Percentiles rank a stretch among this genome's conserved stretches.
Conservation (phyloP, 2,113 vertebrate genomes). For the Thryonomys swinderianus region DNA sequence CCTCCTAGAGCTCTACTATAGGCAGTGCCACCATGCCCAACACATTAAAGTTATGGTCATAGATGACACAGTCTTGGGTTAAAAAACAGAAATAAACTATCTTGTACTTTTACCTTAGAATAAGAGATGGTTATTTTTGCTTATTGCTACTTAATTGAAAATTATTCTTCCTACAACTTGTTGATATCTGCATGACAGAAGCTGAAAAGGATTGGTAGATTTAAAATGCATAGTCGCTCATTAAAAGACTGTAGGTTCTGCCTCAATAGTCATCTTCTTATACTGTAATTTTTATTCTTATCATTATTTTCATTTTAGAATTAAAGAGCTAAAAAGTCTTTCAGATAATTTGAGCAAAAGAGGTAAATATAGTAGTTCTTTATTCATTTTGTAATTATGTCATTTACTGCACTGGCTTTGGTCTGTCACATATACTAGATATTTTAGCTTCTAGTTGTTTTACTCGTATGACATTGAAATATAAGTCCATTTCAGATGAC, state of each 20-base stretch:
- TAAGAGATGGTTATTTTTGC: not conserved
- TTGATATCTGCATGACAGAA: constrained; percentile 44
- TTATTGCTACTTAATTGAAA: constrained; percentile 42
- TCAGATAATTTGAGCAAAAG: constrained; percentile 39
- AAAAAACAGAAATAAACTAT: not conserved
- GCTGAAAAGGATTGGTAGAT: not conserved
- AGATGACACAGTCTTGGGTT: not conserved
- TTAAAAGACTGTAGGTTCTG: constrained; percentile 62
- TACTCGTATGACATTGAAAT: constrained; percentile 33
- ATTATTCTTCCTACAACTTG: constrained; percentile 1
- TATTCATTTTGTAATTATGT: not conserved
- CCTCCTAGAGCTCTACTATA: not conserved
- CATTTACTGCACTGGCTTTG: constrained; percentile 28
- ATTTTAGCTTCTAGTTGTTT: not conserved
- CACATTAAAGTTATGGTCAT: not conserved
- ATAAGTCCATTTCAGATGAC: constrained; percentile 35
- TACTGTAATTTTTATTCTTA: constrained; percentile 50
- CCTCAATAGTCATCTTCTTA: not conserved
- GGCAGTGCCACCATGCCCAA: not conserved
- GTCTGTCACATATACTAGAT: not conserved
- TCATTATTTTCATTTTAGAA: constrained; percentile 54
- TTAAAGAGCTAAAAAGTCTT: constrained; percentile 27
- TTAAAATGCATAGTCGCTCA: constrained; percentile 44
- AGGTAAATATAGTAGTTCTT: constrained; percentile 51
- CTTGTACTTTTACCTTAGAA: not conserved